phyloP scores from a whole-genome alignment of 2,888 invertebrate genomes.

The Eupsilia transversa region DNA sequence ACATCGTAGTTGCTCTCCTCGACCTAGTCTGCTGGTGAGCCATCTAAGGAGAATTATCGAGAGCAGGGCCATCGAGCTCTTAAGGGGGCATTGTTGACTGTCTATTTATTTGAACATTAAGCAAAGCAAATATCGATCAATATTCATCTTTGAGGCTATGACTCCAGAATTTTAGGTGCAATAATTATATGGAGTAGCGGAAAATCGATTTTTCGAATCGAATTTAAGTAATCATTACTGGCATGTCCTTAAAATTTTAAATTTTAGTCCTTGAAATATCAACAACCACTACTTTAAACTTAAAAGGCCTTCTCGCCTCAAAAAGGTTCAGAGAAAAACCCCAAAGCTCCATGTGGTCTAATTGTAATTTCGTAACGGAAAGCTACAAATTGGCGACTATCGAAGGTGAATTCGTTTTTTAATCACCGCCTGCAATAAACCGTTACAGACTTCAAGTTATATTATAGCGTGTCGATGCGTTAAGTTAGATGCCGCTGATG shows the following conservation, averaged over 20 bases:
- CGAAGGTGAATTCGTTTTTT: conserved; percentile 14
- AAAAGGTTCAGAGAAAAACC: background rate
- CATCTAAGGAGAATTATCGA: conserved; percentile 90
- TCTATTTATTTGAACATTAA: conserved; percentile 71
- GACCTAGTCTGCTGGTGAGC: conserved; percentile 89
- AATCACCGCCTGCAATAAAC: conserved; percentile 29
- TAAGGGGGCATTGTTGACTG: conserved; percentile 84
- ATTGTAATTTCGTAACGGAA: conserved; percentile 27
- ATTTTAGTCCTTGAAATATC: background rate
- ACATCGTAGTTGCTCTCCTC: conserved; percentile 89
- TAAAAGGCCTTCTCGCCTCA: background rate
- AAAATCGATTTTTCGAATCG: too few species aligned
- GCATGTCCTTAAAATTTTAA: too few species aligned
- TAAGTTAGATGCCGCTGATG: conserved; percentile 59
- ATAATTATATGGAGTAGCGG: background rate
- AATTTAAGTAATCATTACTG: background rate
- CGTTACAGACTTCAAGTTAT: conserved; percentile 35
- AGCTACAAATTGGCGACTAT: conserved; percentile 13
- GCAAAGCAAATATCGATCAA: conserved; percentile 36
- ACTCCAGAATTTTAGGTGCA: background rate
- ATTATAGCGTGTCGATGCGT: conserved; percentile 44
- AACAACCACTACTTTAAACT: background rate
- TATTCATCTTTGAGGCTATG: conserved; percentile 1
- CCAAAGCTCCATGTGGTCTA: background rate
- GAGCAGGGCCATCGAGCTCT: conserved; percentile 89